phyloP scores from a whole-genome alignment of 2,797 vertebrate species.

The Rhinogobio ventralis region DNA sequence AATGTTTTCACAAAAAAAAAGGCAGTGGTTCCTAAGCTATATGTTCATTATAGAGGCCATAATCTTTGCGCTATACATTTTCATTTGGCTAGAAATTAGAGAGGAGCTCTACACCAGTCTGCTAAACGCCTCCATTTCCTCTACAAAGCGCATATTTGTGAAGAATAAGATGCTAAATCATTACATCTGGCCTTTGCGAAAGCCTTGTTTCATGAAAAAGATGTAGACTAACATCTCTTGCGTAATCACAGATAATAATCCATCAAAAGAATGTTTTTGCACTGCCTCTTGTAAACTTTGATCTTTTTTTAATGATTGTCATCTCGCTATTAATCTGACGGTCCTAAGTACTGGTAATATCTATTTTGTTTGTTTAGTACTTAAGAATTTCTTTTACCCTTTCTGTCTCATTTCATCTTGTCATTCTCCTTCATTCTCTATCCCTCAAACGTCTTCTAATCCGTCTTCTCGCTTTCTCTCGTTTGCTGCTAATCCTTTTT shows the following conservation, averaged over 20 bases:
- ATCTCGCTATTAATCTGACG: conserved; percentile 4
- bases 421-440: conserved; percentile 33
- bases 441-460: conserved; percentile 23
- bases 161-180: conserved; percentile 19
- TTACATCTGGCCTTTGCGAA: neutral
- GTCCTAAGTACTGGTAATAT: conserved; percentile 12
- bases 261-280: neutral
- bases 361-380: conserved; percentile 38
- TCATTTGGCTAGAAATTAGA: conserved; percentile 41
- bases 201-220: conserved; percentile 10
- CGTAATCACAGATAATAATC: conserved; percentile 28
- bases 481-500: conserved; percentile 34
- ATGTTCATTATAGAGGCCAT: conserved; percentile 16
- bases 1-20: neutral
- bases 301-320: conserved; percentile 24
- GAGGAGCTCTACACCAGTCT: conserved; percentile 7
- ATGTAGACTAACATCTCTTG: neutral
- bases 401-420: conserved; percentile 40
- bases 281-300: conserved; percentile 4
- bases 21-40: neutral
- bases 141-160: neutral
- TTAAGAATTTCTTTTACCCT: conserved; percentile 49
- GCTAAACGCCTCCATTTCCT: conserved; percentile 38
- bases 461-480: conserved; percentile 19
- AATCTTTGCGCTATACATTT: conserved; percentile 36